These are phyloP conservation scores for Colius striatus DNA, from an alignment of 2,113 vertebrate genomes.

Conservation along the genomic window DNA sequence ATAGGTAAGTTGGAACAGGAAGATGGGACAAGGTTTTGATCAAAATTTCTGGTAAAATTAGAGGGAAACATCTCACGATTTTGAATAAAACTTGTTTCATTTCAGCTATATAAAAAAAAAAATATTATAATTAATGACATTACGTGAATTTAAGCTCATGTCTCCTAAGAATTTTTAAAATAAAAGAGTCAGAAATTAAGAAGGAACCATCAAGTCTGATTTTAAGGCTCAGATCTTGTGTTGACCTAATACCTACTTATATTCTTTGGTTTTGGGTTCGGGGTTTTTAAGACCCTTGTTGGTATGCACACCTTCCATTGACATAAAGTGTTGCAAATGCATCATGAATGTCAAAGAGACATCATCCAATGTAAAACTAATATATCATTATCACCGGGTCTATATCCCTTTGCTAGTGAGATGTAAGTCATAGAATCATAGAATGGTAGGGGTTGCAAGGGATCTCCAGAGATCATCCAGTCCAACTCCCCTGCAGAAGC, in stretches of 20 bases:
- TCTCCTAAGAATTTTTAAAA: neutral
- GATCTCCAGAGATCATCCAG: too few relatives aligned
- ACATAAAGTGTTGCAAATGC: neutral
- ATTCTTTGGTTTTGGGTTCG: accelerated
- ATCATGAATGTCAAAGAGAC: neutral
- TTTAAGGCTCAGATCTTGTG: neutral
- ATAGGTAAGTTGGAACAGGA: neutral
- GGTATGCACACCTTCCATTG: neutral
- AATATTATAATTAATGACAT: neutral
- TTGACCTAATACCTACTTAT: neutral
- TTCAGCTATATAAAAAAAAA: neutral
- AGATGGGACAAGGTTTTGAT: neutral
- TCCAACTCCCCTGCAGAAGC: too few relatives aligned
- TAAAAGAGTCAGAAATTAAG: neutral
- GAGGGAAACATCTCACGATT: neutral
- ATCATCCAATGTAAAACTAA: neutral
- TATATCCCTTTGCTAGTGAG: neutral
- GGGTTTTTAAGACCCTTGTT: neutral
- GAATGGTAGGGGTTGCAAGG: too few relatives aligned
- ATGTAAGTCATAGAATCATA: too few relatives aligned
- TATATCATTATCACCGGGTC: neutral
- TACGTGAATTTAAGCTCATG: neutral
- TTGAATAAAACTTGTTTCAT: neutral
- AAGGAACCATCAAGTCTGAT: neutral
- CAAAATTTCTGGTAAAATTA: neutral